A percentile compares a stretch with the other conserved stretches of the same genome.
Conservation (phyloP, 2,797 vertebrate species). For the Myoxocephalus aenaeus region DNA sequence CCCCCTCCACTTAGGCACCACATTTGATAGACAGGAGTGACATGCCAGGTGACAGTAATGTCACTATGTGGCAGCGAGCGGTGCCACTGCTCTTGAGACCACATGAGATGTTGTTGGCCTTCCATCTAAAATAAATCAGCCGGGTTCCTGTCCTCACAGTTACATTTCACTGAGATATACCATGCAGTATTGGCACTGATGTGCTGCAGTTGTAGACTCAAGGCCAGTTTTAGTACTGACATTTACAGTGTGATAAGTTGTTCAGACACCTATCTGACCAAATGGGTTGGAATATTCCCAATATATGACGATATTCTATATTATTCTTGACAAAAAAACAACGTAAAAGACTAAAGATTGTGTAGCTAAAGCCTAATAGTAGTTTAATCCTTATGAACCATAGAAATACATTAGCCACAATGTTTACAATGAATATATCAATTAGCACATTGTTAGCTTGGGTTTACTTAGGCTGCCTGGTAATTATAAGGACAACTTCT, state of each 20-base stretch:
- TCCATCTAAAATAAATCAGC: slow-evolving; percentile 6
- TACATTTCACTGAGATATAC: slow-evolving; percentile 14
- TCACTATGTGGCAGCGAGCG: slow-evolving; percentile 52
- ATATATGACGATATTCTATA: neutral
- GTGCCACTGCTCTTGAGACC: slow-evolving; percentile 32
- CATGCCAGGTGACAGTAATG: slow-evolving; percentile 82
- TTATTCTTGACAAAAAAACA: neutral
- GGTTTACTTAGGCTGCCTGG: neutral
- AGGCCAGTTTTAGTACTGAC: neutral
- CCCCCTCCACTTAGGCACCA: slow-evolving; percentile 78
- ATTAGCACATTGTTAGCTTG: neutral
- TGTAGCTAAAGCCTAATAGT: neutral
- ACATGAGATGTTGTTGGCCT: slow-evolving; percentile 39
- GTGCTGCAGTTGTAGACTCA: neutral
- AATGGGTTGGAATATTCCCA: neutral
- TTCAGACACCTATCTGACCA: neutral
- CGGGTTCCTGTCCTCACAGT: slow-evolving; percentile 9
- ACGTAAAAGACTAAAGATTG: neutral
- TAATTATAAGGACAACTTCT: neutral
- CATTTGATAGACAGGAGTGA: slow-evolving; percentile 77
- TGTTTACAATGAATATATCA: neutral
- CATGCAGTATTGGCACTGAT: neutral
- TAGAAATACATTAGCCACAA: neutral
- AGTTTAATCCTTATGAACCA: neutral
- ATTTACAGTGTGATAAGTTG: slow-evolving; percentile 17